Base-by-base conservation (phyloP, 2,113 vertebrate species). In the Chionis minor region DNA sequence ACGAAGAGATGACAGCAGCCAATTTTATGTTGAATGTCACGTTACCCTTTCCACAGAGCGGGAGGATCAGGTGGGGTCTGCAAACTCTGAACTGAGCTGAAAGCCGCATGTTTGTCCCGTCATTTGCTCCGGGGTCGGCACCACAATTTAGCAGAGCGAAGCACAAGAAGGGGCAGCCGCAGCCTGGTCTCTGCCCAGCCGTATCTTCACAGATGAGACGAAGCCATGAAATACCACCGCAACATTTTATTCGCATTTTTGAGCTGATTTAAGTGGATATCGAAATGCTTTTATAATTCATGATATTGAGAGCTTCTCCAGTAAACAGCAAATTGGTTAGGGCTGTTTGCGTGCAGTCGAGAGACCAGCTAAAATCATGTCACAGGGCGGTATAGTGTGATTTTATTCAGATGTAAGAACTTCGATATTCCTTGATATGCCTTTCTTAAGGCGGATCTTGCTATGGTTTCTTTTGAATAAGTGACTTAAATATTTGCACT, bases 401-500 rank as follows among this genome's bases (percentile, higher is more conserved):
- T 69, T 85, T 94, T 40, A 44, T 86, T 70, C 74, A 56, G n/a
- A 38, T 49, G 6, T 27, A 66, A 80, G 12, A 28, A 49, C 24
- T 49, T 28, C 12, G 27, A 7, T 67, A 42, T 55, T 61, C 61
- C 81, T 75, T 84, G 18, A 52, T 54, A 32, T 22, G 38, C 26
- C 35, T 87, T 81, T 79, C 47, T 72, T 85, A 52, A 84, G 27
- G 84, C 17, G 1, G 61, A 65, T 61, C 49, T 80, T 77, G 32
- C 45, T 65, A 28, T 28, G 47, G 32, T 87, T 90, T 61, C 66
- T 77, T 90, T 47, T 52, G 49, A 94, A 69, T 87, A 69, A 96
- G 44, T 91, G 66, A 90, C 87, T 95, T 82, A 82, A 92, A 62
- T 89, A 94, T 75, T 94, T 85, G 49, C 87, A 80, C 35, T 75